phyloP scores from a whole-genome alignment of 2,113 vertebrate genomes.

The Oreochromis niloticus region DNA sequence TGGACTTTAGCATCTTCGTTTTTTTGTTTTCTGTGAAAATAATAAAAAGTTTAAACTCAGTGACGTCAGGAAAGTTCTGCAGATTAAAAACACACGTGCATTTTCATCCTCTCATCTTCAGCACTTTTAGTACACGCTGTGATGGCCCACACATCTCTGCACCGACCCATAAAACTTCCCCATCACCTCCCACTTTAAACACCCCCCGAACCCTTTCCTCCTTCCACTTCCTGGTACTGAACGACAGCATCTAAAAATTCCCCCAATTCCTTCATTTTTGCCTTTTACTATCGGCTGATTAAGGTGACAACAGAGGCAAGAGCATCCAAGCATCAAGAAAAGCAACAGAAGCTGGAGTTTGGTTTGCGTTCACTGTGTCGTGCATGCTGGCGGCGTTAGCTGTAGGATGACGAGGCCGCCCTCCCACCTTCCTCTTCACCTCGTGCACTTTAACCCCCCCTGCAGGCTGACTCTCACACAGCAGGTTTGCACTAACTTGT shows the following conservation, averaged over 20 bases:
- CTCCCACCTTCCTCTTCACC: not conserved
- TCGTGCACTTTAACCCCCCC: not conserved
- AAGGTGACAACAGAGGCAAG: not conserved
- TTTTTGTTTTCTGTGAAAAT: not conserved
- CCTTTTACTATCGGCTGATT: not conserved
- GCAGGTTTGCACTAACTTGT: not conserved
- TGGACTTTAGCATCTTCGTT: not conserved
- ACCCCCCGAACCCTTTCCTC: not conserved
- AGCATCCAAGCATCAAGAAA: not conserved
- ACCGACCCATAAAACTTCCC: not conserved
- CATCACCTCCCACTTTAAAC: not conserved
- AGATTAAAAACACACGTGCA: not conserved
- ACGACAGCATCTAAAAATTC: not conserved
- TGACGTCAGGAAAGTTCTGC: not conserved
- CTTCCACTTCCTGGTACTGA: not conserved
- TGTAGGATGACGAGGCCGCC: not conserved
- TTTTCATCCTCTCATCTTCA: not conserved
- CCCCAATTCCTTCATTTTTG: not conserved
- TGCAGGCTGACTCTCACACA: not conserved
- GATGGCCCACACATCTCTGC: not conserved
- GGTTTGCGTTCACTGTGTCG: not conserved
- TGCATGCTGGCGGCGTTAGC: not conserved
- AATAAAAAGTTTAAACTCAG: not conserved
- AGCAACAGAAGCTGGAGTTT: not conserved
- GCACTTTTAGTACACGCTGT: not conserved